Evolutionary conservation across 2,888 invertebrate genomes (phyloP), one percentile per base, ranked within the genome.

Genomic region (Limenitis camilla): DNA sequence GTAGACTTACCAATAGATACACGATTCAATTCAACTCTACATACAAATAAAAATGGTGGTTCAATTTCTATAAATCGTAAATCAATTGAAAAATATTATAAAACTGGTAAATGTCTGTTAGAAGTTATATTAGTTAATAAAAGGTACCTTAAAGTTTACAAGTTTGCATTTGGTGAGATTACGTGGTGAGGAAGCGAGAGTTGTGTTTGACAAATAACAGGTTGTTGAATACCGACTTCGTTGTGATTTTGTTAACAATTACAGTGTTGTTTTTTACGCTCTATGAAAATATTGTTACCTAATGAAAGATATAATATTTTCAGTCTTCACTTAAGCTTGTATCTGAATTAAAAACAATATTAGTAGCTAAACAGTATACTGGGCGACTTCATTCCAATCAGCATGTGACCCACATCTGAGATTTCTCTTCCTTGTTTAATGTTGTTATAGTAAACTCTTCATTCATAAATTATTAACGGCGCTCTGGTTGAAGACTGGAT

Each of bases 41-140:
- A 81, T 77, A 81, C 77, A 82, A 83, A 86, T 85, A 85, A 87
- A 87, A 85, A 87, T 87, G 87, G 87, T 84, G 87, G 87, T 86
- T 83, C 74, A 66, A 71, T 76, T 78, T 79, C 80, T 74, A 72
- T 71, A 73, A 68, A 72, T 72, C 68, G 72, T 73, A 74, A 74
- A 64, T 72, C 67, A 68, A 71, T 71, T 74, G 68, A 74, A 75
- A 64, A 70, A 69, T 65, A 58, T 68, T 66, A 56, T 58, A 63
- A 66, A 56, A 65, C 65, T 53, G 61, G 55, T 60, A 53, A 58
- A 62, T 67, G 64, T 64, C 55, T 66, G 58, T 51, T 51, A 61
- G 62, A 66, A 72, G 61, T 66, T 63, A 55, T 60, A 62, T 68
- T 64, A 63, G 61, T 71, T 78, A 75, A 65, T 61, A 65, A 66